Percentiles rank a stretch among this genome's conserved stretches.
These are phyloP conservation scores for Amphipyra berbera DNA, from an alignment of 2,888 invertebrate species.

Conservation along the genomic window DNA sequence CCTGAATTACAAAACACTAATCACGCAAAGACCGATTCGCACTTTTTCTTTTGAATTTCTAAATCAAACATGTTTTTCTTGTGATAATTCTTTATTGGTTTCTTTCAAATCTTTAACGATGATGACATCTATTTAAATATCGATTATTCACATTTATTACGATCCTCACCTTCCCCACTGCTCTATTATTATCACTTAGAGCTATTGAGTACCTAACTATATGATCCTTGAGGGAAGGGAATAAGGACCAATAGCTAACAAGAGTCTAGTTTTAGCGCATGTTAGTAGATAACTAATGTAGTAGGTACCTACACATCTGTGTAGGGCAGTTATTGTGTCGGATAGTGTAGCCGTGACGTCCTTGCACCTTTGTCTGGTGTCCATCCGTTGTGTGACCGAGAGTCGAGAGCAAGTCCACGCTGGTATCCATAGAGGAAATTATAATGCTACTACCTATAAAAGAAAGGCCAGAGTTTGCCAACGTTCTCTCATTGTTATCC, in stretches of 20 bases:
- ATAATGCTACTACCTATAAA: background rate
- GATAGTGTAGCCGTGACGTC: conserved; percentile 74
- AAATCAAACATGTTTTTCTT: background rate
- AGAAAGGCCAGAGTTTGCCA: no score
- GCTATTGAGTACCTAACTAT: no score
- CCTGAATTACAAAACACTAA: no score
- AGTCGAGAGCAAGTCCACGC: conserved; percentile 39
- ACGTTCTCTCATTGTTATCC: background rate
- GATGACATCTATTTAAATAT: conserved; percentile 3
- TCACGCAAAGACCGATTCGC: background rate
- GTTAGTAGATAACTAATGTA: conserved; percentile 2
- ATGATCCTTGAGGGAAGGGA: conserved; percentile 6
- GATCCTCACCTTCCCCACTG: conserved; percentile 14
- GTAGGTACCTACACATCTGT: background rate
- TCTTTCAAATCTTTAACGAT: conserved; percentile 2
- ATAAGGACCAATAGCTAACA: conserved; percentile 11
- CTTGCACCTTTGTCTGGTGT: conserved; percentile 74
- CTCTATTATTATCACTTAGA: conserved; percentile 25
- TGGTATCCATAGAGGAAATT: conserved; percentile 19
- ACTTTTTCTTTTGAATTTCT: background rate
- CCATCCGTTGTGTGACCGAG: conserved; percentile 57
- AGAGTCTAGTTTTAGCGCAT: conserved; percentile 1
- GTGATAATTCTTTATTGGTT: background rate
- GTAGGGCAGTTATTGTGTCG: conserved; percentile 62
- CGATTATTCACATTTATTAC: conserved; percentile 4